These are phyloP conservation scores for Nasonovia ribisnigri DNA, from an alignment of 2,888 invertebrate genomes.

Conservation along the genomic window DNA sequence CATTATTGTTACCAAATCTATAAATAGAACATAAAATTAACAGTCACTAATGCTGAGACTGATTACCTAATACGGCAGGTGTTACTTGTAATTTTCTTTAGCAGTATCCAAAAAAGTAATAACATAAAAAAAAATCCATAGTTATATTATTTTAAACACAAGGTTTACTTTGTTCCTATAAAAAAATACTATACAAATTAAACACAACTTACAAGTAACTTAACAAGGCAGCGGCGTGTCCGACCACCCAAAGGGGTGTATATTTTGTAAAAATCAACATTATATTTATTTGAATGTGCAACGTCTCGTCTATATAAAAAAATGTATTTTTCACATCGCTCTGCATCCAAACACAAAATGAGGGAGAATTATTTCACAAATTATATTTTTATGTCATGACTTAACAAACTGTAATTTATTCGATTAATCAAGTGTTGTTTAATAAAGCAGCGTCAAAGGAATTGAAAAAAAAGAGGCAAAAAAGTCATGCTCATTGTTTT, in stretches of 20 bases:
- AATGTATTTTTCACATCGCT: neutral
- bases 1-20: neutral
- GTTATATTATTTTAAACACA: neutral
- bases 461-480: conserved; percentile 9
- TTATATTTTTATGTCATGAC: neutral
- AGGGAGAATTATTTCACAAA: neutral
- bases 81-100: neutral
- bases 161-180: neutral
- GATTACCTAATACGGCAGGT: neutral
- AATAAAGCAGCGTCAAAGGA: conserved; percentile 19
- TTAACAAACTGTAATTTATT: conserved; percentile 12
- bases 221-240: neutral
- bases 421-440: conserved; percentile 39
- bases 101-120: neutral
- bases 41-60: no score
- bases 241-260: neutral
- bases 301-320: neutral
- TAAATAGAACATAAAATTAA: neutral
- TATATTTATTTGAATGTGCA: neutral
- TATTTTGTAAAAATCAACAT: neutral
- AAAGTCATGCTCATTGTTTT: conserved; percentile 34
- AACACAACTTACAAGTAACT: neutral
- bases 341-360: neutral
- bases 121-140: neutral
- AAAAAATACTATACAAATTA: neutral